Base-by-base conservation (phyloP, 2,113 vertebrate genomes). In the Toxostoma redivivum region DNA sequence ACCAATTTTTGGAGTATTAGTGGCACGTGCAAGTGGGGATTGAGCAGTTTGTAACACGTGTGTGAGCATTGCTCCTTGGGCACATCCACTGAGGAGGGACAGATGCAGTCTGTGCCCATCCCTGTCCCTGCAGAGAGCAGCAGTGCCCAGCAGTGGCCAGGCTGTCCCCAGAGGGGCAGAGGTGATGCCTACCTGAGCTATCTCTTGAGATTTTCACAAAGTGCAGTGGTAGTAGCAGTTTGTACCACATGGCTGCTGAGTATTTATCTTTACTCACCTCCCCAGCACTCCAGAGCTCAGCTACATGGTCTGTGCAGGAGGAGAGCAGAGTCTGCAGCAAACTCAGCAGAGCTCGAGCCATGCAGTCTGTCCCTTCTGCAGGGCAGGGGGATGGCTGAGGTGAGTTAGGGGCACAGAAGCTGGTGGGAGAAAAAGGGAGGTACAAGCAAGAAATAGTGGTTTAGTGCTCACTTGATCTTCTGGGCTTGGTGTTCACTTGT, bases 21-120 rank as follows among this genome's bases (percentile, higher is more conserved):
- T 51, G 71, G 15, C 40, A 24, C 0, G 0, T 16, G 27, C 2
- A 6, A 42, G 19, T 11, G 40, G 31, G 37, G 31, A 23, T 45
- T 14, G 35, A 57, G 60, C 18, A 1, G 25, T 45, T 28, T 12
- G 2, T 44, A 54, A 38, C 35, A 5, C 0, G 0, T 8, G 23
- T 9, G 23, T 80, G 82, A 38, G 1, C 3, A 0, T 38, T 56
- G 37, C n/a, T 53, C 28, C 54, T 67, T 51, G 58, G 62, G 44
- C 40, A 18, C 35, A 33, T 25, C 19, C 20, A 5, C 5, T 1
- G 11, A 40, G 48, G 27, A 92, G 35, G 45, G 24, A 10, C 47
- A 61, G 70, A 6, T 27, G 42, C 30, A 35, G 42, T 11, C 61
- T 69, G 35, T 65, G 72, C 57, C 67, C 56, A 31, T 31, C 50